Evolutionary conservation across 2,888 invertebrate species (phyloP), one percentile per base, ranked within the genome.

Genomic region (Drosophila phalerata): DNA sequence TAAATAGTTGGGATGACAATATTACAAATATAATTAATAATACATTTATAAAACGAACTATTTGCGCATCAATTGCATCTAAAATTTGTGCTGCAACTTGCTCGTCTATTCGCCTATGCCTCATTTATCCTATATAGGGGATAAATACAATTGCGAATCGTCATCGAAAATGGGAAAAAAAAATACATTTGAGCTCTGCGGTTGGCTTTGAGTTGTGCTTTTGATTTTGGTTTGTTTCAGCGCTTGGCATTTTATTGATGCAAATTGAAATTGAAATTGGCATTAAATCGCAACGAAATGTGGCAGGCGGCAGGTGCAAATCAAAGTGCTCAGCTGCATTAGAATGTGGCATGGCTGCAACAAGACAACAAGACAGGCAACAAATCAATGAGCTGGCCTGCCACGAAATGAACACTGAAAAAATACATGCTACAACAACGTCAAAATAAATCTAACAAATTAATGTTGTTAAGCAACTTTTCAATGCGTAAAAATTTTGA

Each of bases 261-360:
- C 69, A 80, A 74, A 77, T 64, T 70, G 67, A 61, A 83, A 77
- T 73, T 80, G 81, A 61, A 83, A 77, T 73, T 80, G 81, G 72
- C 85, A 77, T 70, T 69, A 69, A 74, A 61, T 62, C 34, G 58
- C 45, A 64, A 47, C 53, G 38, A 37, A 73, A 62, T 56, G 63
- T 49, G 61, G 56, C 56, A 66, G 57, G 40, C 37, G 40, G 74
- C 75, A 75, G 72, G 68, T 76, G 57, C 57, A 74, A 52, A 47
- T 37, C 37, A 58, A 49, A 30, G 22, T 57, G 52, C 22, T 38
- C 51, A 22, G 40, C 17, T 19, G 61, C 25, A 53, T 47, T 67
- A 69, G 69, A 62, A 68, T 76, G 56, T 49, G 68, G 58, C 52
- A 40, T 49, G 57, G 15, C n/a, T 17, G 17, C 40, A 53, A 17